These are phyloP conservation scores for Tridacna crocea DNA, from an alignment of 2,888 invertebrate species.

Conservation along the genomic window DNA sequence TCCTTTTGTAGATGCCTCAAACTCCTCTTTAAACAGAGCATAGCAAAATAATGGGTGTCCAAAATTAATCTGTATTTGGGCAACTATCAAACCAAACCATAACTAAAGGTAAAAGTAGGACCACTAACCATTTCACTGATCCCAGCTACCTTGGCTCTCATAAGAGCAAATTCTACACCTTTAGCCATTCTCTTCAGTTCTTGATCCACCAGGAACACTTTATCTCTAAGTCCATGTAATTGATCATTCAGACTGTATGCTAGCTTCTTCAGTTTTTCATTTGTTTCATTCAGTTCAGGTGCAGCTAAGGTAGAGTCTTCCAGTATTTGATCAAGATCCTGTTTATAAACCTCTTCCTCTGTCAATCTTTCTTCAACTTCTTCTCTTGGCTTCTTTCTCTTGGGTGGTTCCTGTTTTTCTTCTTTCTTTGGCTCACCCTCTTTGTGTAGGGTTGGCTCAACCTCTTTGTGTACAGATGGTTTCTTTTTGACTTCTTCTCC, in stretches of 20 bases:
- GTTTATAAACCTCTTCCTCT: slow-evolving; percentile 55
- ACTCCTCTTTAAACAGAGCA: too few relatives aligned
- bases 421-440: slow-evolving; percentile 25
- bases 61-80: too few relatives aligned
- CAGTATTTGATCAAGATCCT: slow-evolving; percentile 51
- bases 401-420: slow-evolving; percentile 28
- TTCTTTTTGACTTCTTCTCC: slow-evolving; percentile 34
- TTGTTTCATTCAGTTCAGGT: slow-evolving; percentile 56
- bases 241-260: slow-evolving; percentile 69
- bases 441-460: slow-evolving; percentile 14
- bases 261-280: slow-evolving; percentile 63
- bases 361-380: slow-evolving; percentile 46
- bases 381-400: slow-evolving; percentile 31
- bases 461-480: slow-evolving; percentile 20
- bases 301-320: slow-evolving; percentile 35
- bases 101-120: background rate
- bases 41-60: too few relatives aligned
- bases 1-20: too few relatives aligned
- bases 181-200: slow-evolving; percentile 71
- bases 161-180: slow-evolving; percentile 70
- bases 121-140: slow-evolving; percentile 69
- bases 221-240: slow-evolving; percentile 63
- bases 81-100: background rate
- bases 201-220: slow-evolving; percentile 67
- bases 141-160: slow-evolving; percentile 64